Evolutionary conservation across 2,888 invertebrate species (phyloP).

Genomic region (Brachyopa scutellaris): DNA sequence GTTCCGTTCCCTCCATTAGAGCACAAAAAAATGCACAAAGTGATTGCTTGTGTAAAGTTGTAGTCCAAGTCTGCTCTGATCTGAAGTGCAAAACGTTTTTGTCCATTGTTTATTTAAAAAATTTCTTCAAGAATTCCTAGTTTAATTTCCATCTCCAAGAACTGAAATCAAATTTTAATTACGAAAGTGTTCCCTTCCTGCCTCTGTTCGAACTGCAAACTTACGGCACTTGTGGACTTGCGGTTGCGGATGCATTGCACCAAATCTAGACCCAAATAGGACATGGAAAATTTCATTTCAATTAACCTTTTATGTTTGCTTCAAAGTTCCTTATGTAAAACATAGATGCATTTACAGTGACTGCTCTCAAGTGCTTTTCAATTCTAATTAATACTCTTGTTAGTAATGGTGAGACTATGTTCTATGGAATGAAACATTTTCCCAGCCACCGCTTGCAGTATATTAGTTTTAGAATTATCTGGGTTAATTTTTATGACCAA

Average conservation of each 20-base stretch:
- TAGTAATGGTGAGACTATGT: not conserved
- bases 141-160: not conserved
- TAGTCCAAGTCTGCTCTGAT: too few species aligned
- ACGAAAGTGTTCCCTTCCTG: not conserved
- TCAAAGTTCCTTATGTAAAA: not conserved
- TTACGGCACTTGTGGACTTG: constrained; percentile 1
- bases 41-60: too few species aligned
- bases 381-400: not conserved
- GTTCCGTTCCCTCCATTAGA: too few species aligned
- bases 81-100: too few species aligned
- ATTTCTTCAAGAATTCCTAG: not conserved
- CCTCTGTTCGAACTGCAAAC: not conserved
- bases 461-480: not conserved
- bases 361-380: constrained; percentile 3
- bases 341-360: constrained; percentile 8
- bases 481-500: constrained; percentile 57
- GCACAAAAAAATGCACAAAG: too few species aligned
- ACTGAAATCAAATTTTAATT: constrained; percentile 5
- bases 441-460: constrained; percentile 2
- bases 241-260: not conserved
- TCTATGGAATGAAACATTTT: constrained; percentile 5
- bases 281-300: not conserved
- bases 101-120: too few species aligned
- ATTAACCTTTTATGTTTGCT: not conserved
- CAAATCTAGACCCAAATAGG: not conserved